A percentile compares a stretch with the other conserved stretches of the same genome.
Conservation (phyloP, 2,888 invertebrate genomes). For the Hirtodrosophila alboralis region DNA sequence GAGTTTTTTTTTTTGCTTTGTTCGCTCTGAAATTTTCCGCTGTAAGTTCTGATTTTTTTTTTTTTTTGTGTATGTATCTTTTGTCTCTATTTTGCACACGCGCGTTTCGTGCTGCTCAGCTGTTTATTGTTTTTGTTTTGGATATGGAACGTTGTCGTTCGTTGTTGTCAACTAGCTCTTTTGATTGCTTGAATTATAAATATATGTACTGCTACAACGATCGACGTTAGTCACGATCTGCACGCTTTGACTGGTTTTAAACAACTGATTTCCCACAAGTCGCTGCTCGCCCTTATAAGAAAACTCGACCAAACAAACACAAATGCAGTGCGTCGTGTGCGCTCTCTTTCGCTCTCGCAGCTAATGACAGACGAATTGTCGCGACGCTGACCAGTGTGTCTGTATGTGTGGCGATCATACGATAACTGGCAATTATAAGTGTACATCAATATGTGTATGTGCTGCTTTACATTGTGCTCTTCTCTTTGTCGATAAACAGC, state of each 20-base stretch:
- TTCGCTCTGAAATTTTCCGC: conserved; percentile 65
- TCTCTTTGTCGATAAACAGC: conserved; percentile 37
- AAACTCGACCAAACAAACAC: conserved; percentile 67
- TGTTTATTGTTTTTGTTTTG: conserved; percentile 64
- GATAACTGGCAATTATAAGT: conserved; percentile 60
- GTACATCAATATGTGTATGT: conserved; percentile 4
- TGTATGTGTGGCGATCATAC: conserved; percentile 47
- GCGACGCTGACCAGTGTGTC: conserved; percentile 46
- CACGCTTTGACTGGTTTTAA: conserved; percentile 57
- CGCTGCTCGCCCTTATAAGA: conserved; percentile 69
- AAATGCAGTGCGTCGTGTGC: conserved; percentile 30
- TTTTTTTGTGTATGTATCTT: conserved; percentile 38
- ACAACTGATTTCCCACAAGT: conserved; percentile 71
- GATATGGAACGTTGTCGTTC: conserved; percentile 6
- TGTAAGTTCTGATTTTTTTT: conserved; percentile 33
- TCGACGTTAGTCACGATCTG: conserved; percentile 56
- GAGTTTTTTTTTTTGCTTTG: conserved; percentile 33
- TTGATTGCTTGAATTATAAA: conserved; percentile 1
- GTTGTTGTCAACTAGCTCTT: conserved; percentile 11
- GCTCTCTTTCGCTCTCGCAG: conserved; percentile 29
- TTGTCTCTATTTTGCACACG: conserved; percentile 65
- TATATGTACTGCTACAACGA: conserved; percentile 6
- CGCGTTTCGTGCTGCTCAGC: conserved; percentile 62
- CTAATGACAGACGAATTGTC: conserved; percentile 47
- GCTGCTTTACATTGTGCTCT: conserved; percentile 26